Evolutionary conservation across 2,113 vertebrate species (phyloP).

Genomic region (Acanthisitta chloris): DNA sequence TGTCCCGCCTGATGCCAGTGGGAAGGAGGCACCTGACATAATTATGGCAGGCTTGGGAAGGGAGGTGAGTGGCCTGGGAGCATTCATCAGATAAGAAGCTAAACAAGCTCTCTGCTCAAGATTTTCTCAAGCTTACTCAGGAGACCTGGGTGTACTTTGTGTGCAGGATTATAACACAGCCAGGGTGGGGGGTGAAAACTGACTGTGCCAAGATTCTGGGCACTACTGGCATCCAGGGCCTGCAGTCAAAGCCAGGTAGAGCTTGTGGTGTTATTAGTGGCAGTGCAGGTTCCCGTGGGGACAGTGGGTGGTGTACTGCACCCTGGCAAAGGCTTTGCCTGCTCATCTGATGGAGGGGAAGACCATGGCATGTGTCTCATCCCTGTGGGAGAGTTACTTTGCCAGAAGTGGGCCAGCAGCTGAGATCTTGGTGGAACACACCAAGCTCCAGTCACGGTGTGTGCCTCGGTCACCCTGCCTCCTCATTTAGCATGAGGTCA

Average conservation of each 20-base stretch:
- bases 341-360: neutral
- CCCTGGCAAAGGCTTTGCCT: neutral
- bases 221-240: neutral
- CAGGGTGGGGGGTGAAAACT: neutral
- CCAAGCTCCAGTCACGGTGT: rapidly evolving
- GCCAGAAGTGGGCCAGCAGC: neutral
- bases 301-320: neutral
- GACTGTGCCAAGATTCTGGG: neutral
- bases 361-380: neutral
- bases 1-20: slow-evolving; percentile 4
- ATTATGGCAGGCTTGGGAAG: neutral
- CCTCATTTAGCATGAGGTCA: neutral
- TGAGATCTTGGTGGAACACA: neutral
- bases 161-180: neutral
- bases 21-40: slow-evolving; percentile 41
- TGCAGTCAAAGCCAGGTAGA: neutral
- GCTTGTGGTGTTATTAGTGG: neutral
- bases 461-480: neutral
- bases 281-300: neutral
- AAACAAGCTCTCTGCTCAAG: neutral
- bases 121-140: slow-evolving; percentile 34
- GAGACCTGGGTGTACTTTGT: neutral
- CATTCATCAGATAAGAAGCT: slow-evolving; percentile 39
- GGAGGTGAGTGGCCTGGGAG: slow-evolving; percentile 24
- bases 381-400: neutral